phyloP scores from a whole-genome alignment of 2,888 invertebrate species.

The Stenchaetothrips biformis region DNA sequence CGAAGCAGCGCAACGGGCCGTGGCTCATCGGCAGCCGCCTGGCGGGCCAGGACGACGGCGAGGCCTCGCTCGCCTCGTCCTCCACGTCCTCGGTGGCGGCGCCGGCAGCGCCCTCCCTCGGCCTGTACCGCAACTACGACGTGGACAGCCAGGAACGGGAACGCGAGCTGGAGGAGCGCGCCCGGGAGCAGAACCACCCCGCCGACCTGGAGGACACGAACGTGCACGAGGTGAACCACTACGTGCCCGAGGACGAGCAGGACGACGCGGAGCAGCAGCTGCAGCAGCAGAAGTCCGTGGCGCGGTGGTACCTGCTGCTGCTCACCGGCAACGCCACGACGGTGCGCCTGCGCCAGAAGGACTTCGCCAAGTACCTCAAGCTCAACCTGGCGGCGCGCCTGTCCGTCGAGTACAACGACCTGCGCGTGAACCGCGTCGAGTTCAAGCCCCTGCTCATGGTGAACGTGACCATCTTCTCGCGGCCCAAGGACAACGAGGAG shows the following conservation, averaged over 20 bases:
- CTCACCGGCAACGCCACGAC: conserved; percentile 42
- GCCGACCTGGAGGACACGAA: conserved; percentile 36
- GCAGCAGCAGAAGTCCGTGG: conserved; percentile 26
- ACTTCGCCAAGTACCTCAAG: conserved; percentile 43
- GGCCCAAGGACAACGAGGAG: conserved; percentile 39
- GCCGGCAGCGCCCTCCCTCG: conserved; percentile 37
- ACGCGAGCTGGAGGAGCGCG: conserved; percentile 35
- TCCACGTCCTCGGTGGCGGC: conserved; percentile 37
- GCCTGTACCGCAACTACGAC: conserved; percentile 34
- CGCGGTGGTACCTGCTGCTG: conserved; percentile 41
- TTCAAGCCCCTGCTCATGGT: conserved; percentile 42
- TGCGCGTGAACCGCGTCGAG: conserved; percentile 41
- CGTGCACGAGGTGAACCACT: conserved; percentile 36
- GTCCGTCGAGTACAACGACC: conserved; percentile 43
- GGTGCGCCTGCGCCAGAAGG: conserved; percentile 41
- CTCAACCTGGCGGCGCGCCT: conserved; percentile 43
- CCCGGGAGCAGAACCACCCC: neutral
- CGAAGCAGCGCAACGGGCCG: neutral
- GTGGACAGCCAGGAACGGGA: conserved; percentile 41
- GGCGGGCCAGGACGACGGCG: neutral
- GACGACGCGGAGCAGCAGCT: conserved; percentile 31
- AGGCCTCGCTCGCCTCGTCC: conserved; percentile 29
- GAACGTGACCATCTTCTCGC: conserved; percentile 42
- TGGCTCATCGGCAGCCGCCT: neutral
- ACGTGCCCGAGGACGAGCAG: conserved; percentile 36